Evolutionary conservation across 2,888 invertebrate genomes (phyloP).

Genomic region (Pocota personata): DNA sequence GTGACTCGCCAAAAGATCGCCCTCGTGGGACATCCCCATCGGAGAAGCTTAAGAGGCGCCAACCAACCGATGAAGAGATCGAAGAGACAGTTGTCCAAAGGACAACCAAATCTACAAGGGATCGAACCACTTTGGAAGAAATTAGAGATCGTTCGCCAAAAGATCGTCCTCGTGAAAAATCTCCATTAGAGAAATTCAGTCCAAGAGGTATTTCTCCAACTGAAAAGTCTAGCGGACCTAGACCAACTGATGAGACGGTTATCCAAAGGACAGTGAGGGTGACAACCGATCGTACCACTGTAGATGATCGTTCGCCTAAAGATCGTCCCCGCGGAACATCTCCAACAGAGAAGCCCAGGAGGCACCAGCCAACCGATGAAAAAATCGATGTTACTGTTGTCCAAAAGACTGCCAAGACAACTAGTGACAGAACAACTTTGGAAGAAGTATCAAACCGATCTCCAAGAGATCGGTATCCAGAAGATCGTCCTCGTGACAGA

Average conservation of each 20-base stretch:
- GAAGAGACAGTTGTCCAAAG: neutral
- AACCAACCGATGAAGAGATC: constrained; percentile 10
- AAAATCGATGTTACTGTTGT: constrained; percentile 1
- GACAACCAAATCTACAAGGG: neutral
- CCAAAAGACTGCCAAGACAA: neutral
- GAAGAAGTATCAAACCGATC: neutral
- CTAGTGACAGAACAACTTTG: neutral
- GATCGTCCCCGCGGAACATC: constrained; percentile 5
- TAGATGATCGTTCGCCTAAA: neutral
- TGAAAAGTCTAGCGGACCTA: constrained; percentile 16
- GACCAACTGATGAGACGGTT: neutral
- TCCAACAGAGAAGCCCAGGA: constrained; percentile 8
- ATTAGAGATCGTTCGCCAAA: neutral
- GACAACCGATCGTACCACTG: neutral
- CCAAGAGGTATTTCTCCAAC: constrained; percentile 34
- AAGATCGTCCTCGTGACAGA: constrained; percentile 7
- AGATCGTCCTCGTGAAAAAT: constrained; percentile 33
- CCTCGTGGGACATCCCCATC: neutral
- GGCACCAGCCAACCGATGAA: constrained; percentile 1
- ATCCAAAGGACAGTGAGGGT: neutral
- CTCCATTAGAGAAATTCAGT: constrained; percentile 38
- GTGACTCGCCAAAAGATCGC: neutral
- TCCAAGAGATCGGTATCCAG: neutral
- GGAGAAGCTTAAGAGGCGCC: neutral
- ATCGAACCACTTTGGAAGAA: constrained; percentile 6